Evolutionary conservation across 1,140 invertebrate species (phyloP).

Genomic region (Copidosoma floridanum): DNA sequence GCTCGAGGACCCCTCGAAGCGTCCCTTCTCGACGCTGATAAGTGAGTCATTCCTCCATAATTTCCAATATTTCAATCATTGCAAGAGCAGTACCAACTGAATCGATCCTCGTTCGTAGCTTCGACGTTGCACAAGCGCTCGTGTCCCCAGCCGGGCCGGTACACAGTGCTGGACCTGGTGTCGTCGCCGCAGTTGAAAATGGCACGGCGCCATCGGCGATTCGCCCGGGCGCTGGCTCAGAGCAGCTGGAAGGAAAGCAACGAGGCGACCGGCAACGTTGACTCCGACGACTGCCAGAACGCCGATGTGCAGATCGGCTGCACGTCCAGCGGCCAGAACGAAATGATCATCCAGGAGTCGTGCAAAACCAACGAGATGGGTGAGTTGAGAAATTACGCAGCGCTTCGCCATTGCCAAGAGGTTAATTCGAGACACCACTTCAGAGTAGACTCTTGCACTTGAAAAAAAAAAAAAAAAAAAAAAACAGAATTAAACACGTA

Average conservation of each 20-base stretch:
- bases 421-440: no score
- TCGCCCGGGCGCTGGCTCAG: slow-evolving; percentile 23
- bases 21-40: slow-evolving; percentile 79
- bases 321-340: slow-evolving; percentile 44
- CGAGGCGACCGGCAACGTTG: slow-evolving; percentile 14
- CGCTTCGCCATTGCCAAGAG: no score
- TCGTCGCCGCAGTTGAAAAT: slow-evolving; percentile 34
- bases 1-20: slow-evolving; percentile 60
- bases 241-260: slow-evolving; percentile 23
- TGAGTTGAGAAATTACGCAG: slow-evolving; percentile 34
- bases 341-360: slow-evolving; percentile 49
- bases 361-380: slow-evolving; percentile 46
- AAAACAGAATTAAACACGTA: not conserved
- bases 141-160: slow-evolving; percentile 56
- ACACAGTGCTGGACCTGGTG: slow-evolving; percentile 40
- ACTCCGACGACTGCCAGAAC: slow-evolving; percentile 41
- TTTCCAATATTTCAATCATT: no score
- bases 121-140: slow-evolving; percentile 50
- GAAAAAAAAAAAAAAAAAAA: not conserved
- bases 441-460: no score
- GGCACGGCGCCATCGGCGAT: slow-evolving; percentile 34
- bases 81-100: no score
- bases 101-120: no score
- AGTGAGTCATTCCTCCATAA: no score
- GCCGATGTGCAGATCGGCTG: slow-evolving; percentile 50